These are phyloP conservation scores for Seira sanloemensis DNA, from an alignment of 2,888 invertebrate genomes.

Conservation along the genomic window DNA sequence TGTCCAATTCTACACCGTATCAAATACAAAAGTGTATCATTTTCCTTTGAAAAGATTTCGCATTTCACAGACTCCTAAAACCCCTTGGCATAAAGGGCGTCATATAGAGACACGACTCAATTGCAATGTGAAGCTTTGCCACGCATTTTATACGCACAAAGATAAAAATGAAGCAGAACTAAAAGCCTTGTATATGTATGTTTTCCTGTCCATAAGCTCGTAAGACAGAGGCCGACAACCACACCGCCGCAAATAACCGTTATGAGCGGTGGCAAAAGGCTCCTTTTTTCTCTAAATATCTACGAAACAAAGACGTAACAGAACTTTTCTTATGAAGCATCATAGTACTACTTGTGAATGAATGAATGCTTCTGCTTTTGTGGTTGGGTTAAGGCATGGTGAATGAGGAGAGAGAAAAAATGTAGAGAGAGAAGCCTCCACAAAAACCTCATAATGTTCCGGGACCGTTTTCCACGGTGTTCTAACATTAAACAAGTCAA, in stretches of 20 bases:
- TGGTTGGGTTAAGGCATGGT: conserved; percentile 1
- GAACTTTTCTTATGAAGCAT: neutral
- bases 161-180: conserved; percentile 38
- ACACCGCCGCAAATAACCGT: conserved; percentile 43
- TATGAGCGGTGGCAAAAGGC: neutral
- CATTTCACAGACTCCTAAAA: neutral
- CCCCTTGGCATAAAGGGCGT: neutral
- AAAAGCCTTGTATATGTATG: conserved; percentile 25
- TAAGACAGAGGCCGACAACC: neutral
- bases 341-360: neutral
- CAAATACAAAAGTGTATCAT: no score
- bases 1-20: no score
- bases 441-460: neutral
- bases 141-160: conserved; percentile 25
- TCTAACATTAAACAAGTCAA: conserved; percentile 1
- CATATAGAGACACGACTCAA: conserved; percentile 18
- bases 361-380: neutral
- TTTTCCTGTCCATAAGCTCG: neutral
- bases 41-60: neutral
- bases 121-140: conserved; percentile 8
- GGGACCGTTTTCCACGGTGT: neutral
- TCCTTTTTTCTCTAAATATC: neutral
- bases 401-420: conserved; percentile 19
- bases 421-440: neutral
- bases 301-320: conserved; percentile 26